These are phyloP conservation scores for Caiman crocodilus DNA, from an alignment of 2,797 vertebrate genomes.

Conservation along the genomic window DNA sequence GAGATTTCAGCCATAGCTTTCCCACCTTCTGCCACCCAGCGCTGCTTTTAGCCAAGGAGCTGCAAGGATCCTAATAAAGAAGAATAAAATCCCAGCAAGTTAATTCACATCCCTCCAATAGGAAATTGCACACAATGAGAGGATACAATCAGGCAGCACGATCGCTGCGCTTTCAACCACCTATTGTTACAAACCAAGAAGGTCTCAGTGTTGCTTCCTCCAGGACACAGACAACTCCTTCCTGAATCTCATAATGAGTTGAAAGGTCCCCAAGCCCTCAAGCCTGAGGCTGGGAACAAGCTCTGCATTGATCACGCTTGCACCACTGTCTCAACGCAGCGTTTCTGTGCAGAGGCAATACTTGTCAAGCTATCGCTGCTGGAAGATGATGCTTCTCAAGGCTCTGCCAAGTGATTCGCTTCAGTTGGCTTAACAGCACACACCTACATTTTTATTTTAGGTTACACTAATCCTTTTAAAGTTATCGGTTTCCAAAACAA, in stretches of 20 bases:
- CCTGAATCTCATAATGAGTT: conserved; percentile 22
- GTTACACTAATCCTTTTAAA: neutral
- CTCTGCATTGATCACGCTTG: neutral
- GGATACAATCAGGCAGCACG: conserved; percentile 88
- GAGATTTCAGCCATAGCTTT: neutral
- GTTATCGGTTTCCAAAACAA: neutral
- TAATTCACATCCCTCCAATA: conserved; percentile 71
- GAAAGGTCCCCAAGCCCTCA: conserved; percentile 18
- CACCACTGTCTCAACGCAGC: neutral
- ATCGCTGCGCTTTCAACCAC: conserved; percentile 77
- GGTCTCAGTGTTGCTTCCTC: conserved; percentile 61
- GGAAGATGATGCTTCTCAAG: neutral
- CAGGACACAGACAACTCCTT: conserved; percentile 7
- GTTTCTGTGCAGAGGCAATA: neutral
- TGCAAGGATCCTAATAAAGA: conserved; percentile 16
- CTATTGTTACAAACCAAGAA: conserved; percentile 42
- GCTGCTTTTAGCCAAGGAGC: neutral
- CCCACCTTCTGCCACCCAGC: neutral
- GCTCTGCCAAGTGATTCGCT: conserved; percentile 22
- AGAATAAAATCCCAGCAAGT: conserved; percentile 55
- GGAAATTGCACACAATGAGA: conserved; percentile 85
- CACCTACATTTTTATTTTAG: neutral
- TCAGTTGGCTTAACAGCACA: neutral
- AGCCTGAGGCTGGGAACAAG: conserved; percentile 29
- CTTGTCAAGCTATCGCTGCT: neutral